These are phyloP conservation scores for Thalassarche chlororhynchos DNA, from an alignment of 2,113 vertebrate genomes.

Conservation along the genomic window DNA sequence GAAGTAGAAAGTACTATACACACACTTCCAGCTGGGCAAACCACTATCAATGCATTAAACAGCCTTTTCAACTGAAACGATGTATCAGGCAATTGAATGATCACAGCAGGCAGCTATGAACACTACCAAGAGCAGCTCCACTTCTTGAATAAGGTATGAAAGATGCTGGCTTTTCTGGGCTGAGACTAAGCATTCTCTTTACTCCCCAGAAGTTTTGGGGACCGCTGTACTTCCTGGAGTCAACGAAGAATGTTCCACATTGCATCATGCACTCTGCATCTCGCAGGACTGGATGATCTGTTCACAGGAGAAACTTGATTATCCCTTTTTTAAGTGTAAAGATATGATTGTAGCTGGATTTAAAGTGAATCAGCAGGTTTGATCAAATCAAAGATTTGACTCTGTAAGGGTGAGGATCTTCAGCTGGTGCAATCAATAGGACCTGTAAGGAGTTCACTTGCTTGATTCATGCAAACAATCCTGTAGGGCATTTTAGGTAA, in stretches of 20 bases:
- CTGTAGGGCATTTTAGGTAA: neutral
- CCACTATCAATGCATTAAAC: neutral
- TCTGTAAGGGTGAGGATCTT: neutral
- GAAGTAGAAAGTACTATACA: neutral
- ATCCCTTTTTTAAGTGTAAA: neutral
- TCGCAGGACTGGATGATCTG: neutral
- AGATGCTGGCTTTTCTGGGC: neutral
- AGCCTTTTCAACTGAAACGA: neutral
- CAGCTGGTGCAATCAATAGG: neutral
- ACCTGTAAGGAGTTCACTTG: neutral
- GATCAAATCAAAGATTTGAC: neutral
- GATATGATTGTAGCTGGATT: neutral
- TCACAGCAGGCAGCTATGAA: neutral
- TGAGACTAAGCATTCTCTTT: neutral
- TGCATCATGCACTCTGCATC: neutral
- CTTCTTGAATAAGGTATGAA: neutral
- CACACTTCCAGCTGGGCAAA: constrained; percentile 25
- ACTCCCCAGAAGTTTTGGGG: neutral
- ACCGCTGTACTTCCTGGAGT: neutral
- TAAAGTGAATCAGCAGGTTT: neutral
- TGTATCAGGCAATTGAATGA: neutral
- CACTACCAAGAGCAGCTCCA: neutral
- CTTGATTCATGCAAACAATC: neutral
- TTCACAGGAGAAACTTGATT: neutral
- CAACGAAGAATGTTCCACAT: rapidly evolving